Conservation (phyloP, 2,888 invertebrate species). For the Melanargia galathea region DNA sequence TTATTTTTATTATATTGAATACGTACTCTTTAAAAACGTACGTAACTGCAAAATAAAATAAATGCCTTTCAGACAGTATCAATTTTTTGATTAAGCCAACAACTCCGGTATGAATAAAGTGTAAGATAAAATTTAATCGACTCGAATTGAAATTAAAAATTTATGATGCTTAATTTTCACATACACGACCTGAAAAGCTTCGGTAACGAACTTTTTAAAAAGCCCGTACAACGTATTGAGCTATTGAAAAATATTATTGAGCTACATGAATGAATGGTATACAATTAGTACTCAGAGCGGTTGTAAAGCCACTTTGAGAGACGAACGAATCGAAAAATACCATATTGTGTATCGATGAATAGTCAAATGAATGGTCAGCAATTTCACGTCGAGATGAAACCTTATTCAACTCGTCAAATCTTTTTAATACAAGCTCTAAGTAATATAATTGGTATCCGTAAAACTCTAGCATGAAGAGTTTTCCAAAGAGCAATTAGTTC, state of each 20-base stretch:
- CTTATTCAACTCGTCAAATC: conserved; percentile 8
- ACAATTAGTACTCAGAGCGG: neutral
- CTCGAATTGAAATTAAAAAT: conserved; percentile 9
- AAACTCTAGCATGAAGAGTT: neutral
- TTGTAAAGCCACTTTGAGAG: neutral
- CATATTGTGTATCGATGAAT: conserved; percentile 2
- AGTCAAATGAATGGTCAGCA: conserved; percentile 9
- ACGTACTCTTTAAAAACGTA: neutral
- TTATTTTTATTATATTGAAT: neutral
- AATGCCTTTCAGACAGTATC: neutral
- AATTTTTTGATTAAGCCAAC: neutral
- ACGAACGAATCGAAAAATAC: neutral
- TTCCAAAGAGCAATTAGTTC: neutral
- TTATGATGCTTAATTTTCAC: conserved; percentile 7
- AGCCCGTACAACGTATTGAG: neutral
- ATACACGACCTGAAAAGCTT: conserved; percentile 6
- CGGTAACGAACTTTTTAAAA: neutral
- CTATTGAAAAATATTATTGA: conserved; percentile 2
- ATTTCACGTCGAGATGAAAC: conserved; percentile 8
- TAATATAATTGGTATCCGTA: conserved; percentile 6
- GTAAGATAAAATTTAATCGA: conserved; percentile 1
- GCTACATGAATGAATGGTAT: conserved; percentile 4
- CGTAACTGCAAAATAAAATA: neutral
- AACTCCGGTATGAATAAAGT: neutral
- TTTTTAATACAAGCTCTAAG: neutral